Percentiles rank a stretch among this genome's conserved stretches.
Conservation (phyloP, 2,113 vertebrate genomes). For the Willisornis vidua region DNA sequence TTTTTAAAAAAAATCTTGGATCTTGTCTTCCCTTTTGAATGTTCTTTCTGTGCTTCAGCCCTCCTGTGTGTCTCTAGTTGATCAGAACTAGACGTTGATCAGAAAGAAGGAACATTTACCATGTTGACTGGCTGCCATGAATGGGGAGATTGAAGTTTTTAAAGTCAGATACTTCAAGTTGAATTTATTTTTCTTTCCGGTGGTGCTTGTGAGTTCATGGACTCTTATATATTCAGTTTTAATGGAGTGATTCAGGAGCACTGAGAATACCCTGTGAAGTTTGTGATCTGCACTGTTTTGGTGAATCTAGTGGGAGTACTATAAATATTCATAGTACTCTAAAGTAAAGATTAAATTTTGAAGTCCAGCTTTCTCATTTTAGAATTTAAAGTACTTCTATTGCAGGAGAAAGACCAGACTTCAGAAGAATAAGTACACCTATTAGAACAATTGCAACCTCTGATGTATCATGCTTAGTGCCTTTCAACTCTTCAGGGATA, state of each 20-base stretch:
- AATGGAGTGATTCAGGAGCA: conserved; percentile 18
- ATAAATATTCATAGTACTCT: conserved; percentile 35
- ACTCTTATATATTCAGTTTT: conserved; percentile 9
- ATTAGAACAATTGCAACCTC: background rate
- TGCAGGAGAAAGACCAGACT: background rate
- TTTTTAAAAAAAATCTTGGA: background rate
- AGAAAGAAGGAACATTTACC: background rate
- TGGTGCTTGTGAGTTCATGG: background rate
- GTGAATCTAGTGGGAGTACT: background rate
- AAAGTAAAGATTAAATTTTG: conserved; percentile 27
- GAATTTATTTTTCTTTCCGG: conserved; percentile 21
- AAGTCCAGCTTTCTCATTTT: conserved; percentile 5
- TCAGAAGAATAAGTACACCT: background rate
- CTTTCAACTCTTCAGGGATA: background rate
- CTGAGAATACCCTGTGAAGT: conserved; percentile 3
- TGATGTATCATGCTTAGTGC: background rate
- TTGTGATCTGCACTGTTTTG: conserved; percentile 17
- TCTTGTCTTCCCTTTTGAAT: background rate
- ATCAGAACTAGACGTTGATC: background rate
- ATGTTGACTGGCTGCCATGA: background rate
- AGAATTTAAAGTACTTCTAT: background rate
- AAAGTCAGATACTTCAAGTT: background rate
- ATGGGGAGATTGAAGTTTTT: background rate
- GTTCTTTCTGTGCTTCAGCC: background rate
- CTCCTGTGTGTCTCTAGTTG: background rate